Base-by-base conservation (phyloP, 1,140 invertebrate genomes). In the Trachymyrmex cornetzi region DNA sequence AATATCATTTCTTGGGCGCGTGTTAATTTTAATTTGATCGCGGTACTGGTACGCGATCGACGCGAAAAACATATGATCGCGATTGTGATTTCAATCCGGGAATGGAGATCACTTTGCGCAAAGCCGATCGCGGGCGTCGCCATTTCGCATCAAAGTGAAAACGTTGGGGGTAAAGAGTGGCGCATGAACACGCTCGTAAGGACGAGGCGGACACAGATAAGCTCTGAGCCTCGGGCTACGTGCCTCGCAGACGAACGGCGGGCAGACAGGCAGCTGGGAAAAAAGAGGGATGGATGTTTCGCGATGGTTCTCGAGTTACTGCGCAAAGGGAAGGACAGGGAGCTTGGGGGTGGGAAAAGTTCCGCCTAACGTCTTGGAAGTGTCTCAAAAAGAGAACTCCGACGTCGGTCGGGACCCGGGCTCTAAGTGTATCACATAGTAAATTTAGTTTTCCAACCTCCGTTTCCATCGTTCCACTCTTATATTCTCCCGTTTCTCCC, bases 351-450 rank as follows among this genome's bases (percentile, higher is more conserved):
- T 44, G 80, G 44, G 87, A 93, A 92, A 93, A 94, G 90, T 93
- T 93, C 74, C 90, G 86, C 38, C 89, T 93, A 94, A 94, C 94
- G 93, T 95, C 93, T 94, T 94, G 94, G 89, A 94, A 94, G 92
- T 93, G 94, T 94, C 92, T 93, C 92, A 93, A 95, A 95, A 95
- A 92, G 93, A 92, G 92, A 94, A 86, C 77, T 77, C n/a, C 79
- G 61, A 87, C 80, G 86, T 87, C 88, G 87, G 74, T 88, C 66
- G 86, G 84, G 81, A 81, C 84, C 67, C 66, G 69, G 87, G 86
- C 92, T 94, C 91, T 95, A 95, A 95, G 93, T 95, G 93, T 95
- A 95, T 95, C 95, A 95, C 94, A 95, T 94, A 95, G 94, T 95
- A 95, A 95, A 95, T 95, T 95, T 94, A 93, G 93, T 95, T 95